Conservation (phyloP, 2,888 invertebrate species). For the Punctoribates punctum region DNA sequence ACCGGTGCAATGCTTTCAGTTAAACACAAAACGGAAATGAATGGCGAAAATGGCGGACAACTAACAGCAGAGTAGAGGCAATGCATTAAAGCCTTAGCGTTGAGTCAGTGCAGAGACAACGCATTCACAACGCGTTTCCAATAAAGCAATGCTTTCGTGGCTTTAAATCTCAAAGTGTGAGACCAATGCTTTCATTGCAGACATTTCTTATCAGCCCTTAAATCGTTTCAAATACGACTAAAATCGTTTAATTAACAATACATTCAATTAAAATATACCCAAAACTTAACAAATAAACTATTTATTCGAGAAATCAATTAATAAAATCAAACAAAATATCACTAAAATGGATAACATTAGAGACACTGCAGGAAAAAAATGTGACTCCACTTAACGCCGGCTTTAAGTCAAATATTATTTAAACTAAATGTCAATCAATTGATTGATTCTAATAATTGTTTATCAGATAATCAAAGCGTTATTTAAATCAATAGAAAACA, state of each 20-base stretch:
- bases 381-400: not conserved
- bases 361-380: too few species aligned
- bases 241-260: too few species aligned
- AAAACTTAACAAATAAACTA: too few species aligned
- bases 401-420: not conserved
- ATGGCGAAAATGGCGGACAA: conserved; percentile 23
- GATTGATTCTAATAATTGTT: not conserved
- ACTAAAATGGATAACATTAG: too few species aligned
- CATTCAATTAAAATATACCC: too few species aligned
- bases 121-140: not conserved
- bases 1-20: conserved; percentile 8
- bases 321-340: too few species aligned
- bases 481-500: not conserved
- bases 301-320: too few species aligned
- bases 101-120: too few species aligned
- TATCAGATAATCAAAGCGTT: not conserved
- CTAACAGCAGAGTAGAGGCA: not conserved
- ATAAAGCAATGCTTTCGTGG: conserved; percentile 28
- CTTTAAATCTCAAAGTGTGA: not conserved
- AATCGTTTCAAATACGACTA: too few species aligned
- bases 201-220: not conserved
- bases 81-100: conserved; percentile 6
- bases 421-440: conserved; percentile 5
- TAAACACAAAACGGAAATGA: conserved; percentile 17
- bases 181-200: not conserved